Percentiles rank a stretch among this genome's conserved stretches.
Evolutionary conservation across 1,140 invertebrate genomes (phyloP).

Genomic region (Panulirus ornatus): DNA sequence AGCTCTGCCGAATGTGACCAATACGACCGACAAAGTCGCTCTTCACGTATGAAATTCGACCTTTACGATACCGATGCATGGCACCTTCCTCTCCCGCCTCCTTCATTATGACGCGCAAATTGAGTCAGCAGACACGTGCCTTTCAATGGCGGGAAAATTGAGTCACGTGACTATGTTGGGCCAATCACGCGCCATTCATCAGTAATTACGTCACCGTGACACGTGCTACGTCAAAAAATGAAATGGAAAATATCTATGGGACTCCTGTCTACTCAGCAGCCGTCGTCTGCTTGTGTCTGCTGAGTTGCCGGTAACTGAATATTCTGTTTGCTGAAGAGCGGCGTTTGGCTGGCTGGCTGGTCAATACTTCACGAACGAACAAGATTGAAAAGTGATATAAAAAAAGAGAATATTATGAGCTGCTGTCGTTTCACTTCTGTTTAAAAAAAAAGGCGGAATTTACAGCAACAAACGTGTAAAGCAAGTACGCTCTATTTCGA

Average conservation of each 20-base stretch:
- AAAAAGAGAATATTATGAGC: no score
- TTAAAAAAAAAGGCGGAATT: no score
- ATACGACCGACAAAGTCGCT: background rate
- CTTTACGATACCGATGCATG: background rate
- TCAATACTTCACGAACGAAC: no score
- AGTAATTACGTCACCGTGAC: slow-evolving; percentile 64
- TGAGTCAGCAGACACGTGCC: slow-evolving; percentile 61
- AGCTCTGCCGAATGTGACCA: background rate
- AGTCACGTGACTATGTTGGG: slow-evolving; percentile 62
- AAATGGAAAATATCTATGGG: slow-evolving; percentile 40
- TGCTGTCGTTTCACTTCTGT: no score
- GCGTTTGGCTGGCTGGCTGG: no score
- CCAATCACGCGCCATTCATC: slow-evolving; percentile 70
- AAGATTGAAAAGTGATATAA: no score
- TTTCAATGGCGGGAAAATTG: slow-evolving; percentile 65
- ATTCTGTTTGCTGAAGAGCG: no score
- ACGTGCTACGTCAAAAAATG: slow-evolving; percentile 53
- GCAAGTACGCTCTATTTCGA: no score
- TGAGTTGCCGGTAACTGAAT: no score
- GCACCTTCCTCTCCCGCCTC: slow-evolving; percentile 22
- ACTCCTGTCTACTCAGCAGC: background rate
- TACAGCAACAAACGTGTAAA: no score
- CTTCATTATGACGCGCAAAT: slow-evolving; percentile 63
- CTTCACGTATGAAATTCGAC: background rate
- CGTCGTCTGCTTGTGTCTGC: no score